These are phyloP conservation scores for Drosophila parthenogenetica DNA, from an alignment of 2,888 invertebrate genomes.

Conservation along the genomic window DNA sequence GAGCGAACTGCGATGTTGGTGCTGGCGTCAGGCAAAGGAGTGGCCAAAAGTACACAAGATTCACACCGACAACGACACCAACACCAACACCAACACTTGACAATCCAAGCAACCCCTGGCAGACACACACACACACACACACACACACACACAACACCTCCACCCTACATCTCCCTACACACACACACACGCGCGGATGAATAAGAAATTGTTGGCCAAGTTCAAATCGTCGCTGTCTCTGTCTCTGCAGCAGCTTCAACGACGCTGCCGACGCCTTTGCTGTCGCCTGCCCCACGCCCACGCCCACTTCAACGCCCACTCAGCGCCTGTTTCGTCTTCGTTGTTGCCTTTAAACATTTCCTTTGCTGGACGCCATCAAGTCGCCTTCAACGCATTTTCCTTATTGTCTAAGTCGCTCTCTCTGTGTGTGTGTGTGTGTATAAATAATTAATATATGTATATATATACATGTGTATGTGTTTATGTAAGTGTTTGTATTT, in stretches of 20 bases:
- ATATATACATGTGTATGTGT: not conserved
- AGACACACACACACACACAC: conserved; percentile 1
- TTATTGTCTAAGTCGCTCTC: not conserved
- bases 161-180: not conserved
- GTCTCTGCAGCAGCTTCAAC: conserved; percentile 25
- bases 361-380: conserved; percentile 16
- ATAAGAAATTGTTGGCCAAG: conserved; percentile 11
- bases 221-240: conserved; percentile 49
- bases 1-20: conserved; percentile 9
- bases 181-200: conserved; percentile 15
- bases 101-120: conserved; percentile 52
- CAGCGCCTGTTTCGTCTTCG: conserved; percentile 6
- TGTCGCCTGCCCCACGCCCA: conserved; percentile 10
- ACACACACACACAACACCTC: not conserved
- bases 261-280: conserved; percentile 31
- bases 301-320: not conserved
- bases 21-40: conserved; percentile 77
- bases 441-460: no score
- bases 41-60: conserved; percentile 85
- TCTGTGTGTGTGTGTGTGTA: not conserved
- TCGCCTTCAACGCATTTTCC: conserved; percentile 20
- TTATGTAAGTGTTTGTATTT: not conserved
- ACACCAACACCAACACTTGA: conserved; percentile 74
- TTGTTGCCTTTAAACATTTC: not conserved
- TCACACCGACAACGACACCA: conserved; percentile 82